phyloP scores from a whole-genome alignment of 2,113 vertebrate genomes.

The Erythrocercus mccallii region DNA sequence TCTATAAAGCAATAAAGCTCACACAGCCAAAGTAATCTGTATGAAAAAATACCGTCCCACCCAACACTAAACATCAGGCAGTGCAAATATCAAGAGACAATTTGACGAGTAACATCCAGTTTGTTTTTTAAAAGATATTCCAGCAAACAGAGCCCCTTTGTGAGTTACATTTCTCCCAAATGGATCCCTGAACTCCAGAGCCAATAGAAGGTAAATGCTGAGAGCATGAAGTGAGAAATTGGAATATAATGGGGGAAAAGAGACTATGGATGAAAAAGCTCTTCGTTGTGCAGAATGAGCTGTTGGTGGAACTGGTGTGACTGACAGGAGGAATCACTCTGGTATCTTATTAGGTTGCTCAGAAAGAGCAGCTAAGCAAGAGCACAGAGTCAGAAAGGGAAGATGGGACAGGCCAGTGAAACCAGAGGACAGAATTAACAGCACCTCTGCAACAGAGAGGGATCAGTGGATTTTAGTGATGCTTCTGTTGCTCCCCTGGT shows the following conservation, averaged over 20 bases:
- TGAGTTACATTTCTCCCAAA: not conserved
- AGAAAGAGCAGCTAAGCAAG: not conserved
- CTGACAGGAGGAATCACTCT: not conserved
- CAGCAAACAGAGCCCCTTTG: not conserved
- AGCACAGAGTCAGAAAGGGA: not conserved
- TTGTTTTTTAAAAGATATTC: not conserved
- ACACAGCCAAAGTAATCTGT: not conserved
- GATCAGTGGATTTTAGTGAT: not conserved
- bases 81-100: not conserved
- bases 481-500: not conserved
- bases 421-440: not conserved
- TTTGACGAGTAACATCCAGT: not conserved
- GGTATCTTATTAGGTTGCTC: not conserved
- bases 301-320: not conserved
- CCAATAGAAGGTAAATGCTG: not conserved
- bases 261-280: not conserved
- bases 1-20: not conserved
- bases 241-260: not conserved
- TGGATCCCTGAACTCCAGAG: not conserved
- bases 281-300: not conserved
- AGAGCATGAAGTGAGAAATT: not conserved
- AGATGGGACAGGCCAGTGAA: not conserved
- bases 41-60: not conserved
- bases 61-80: not conserved
- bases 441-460: not conserved